Evolutionary conservation across 2,797 vertebrate genomes (phyloP).

Genomic region (Hydrophis major): DNA sequence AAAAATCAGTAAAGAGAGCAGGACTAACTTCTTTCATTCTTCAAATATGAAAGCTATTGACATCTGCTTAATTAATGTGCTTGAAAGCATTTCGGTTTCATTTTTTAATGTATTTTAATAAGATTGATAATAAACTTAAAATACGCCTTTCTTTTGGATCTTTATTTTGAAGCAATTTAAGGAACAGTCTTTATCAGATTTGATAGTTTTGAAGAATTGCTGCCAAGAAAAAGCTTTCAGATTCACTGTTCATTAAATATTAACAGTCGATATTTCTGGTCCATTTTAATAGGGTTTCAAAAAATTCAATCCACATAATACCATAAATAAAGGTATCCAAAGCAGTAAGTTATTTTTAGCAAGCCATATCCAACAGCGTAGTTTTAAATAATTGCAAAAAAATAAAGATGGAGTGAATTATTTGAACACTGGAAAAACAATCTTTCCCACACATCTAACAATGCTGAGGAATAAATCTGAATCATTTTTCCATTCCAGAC

Average conservation of each 20-base stretch:
- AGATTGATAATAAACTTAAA: neutral
- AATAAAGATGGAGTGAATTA: neutral
- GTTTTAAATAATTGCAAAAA: neutral
- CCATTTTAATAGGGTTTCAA: neutral
- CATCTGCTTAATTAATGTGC: neutral
- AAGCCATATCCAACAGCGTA: neutral
- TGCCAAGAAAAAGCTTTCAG: neutral
- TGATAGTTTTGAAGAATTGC: neutral
- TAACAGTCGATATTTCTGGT: neutral
- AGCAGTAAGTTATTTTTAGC: neutral
- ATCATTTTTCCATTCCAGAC: neutral
- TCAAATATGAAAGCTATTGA: neutral
- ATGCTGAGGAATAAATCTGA: neutral
- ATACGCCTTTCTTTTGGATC: accelerated
- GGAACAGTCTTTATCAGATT: neutral
- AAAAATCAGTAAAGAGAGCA: neutral
- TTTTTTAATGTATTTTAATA: neutral
- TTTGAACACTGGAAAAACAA: neutral
- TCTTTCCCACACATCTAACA: neutral
- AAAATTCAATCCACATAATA: neutral
- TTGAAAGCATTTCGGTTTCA: neutral
- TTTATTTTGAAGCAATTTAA: neutral
- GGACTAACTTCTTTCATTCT: neutral
- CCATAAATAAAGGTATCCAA: neutral
- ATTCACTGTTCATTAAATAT: neutral